Evolutionary conservation across 2,113 vertebrate genomes (phyloP).

Genomic region (Plestiodon gilberti): DNA sequence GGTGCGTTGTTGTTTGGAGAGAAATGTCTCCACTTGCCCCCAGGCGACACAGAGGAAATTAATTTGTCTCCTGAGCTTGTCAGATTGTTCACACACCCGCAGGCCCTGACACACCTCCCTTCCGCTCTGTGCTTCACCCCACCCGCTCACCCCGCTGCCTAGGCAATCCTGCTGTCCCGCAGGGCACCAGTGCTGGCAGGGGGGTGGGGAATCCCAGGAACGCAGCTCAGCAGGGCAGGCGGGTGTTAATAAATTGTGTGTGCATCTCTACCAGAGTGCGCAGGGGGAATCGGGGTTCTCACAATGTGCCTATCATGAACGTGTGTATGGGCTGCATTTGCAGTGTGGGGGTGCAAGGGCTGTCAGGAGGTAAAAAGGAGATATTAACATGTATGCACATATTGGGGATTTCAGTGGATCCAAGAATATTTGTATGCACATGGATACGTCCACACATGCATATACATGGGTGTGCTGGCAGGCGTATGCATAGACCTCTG

Average conservation of each 20-base stretch:
- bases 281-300: background rate
- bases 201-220: slow-evolving; percentile 36
- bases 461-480: background rate
- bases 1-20: background rate
- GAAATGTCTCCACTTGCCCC: slow-evolving; percentile 14
- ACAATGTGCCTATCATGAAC: background rate
- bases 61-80: slow-evolving; percentile 44
- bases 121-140: slow-evolving; percentile 37
- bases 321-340: background rate
- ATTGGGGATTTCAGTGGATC: background rate
- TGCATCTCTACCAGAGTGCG: background rate
- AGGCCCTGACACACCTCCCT: slow-evolving; percentile 56
- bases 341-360: background rate
- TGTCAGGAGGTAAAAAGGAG: background rate
- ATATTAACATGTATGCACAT: background rate
- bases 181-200: slow-evolving; percentile 3
- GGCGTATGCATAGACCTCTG: background rate
- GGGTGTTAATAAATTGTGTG: background rate
- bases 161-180: slow-evolving; percentile 49
- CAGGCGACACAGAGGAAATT: slow-evolving; percentile 32
- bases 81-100: slow-evolving; percentile 44
- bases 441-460: background rate
- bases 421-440: background rate
- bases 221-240: background rate
- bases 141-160: slow-evolving; percentile 45